Conservation (phyloP, 1,140 invertebrate species). For the Melipona quadrifasciata region DNA sequence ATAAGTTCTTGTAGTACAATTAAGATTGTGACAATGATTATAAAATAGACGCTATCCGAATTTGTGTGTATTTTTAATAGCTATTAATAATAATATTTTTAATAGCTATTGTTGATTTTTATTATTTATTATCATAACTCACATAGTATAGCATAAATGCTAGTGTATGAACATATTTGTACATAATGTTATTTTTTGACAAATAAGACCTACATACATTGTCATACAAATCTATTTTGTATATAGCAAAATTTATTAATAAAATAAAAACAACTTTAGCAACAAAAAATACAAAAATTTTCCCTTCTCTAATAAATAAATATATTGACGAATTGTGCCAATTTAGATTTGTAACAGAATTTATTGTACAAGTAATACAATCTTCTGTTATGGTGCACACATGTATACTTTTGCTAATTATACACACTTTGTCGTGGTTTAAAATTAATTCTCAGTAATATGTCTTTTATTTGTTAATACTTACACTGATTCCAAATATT, state of each 20-base stretch:
- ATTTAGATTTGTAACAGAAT: constrained; percentile 10
- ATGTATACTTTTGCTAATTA: background rate
- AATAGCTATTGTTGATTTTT: constrained; percentile 10
- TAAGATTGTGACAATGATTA: background rate
- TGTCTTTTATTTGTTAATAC: background rate
- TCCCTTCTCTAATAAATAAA: background rate
- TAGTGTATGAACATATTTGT: constrained; percentile 22
- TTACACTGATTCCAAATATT: background rate
- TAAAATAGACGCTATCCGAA: background rate
- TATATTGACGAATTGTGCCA: background rate
- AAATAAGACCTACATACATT: constrained; percentile 1
- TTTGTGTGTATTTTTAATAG: background rate
- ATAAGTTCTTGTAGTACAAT: background rate
- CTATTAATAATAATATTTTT: background rate
- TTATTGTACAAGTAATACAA: constrained; percentile 40
- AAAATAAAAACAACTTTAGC: constrained; percentile 19
- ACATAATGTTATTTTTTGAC: background rate
- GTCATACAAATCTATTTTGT: constrained; percentile 26
- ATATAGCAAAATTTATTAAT: constrained; percentile 24
- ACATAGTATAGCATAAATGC: background rate
- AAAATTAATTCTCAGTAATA: background rate
- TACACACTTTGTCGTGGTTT: background rate
- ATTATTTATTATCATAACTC: constrained; percentile 38
- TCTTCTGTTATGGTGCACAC: background rate
- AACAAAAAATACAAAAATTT: background rate